Conservation (phyloP, 2,888 invertebrate species). For the Hecatera dysodea region DNA sequence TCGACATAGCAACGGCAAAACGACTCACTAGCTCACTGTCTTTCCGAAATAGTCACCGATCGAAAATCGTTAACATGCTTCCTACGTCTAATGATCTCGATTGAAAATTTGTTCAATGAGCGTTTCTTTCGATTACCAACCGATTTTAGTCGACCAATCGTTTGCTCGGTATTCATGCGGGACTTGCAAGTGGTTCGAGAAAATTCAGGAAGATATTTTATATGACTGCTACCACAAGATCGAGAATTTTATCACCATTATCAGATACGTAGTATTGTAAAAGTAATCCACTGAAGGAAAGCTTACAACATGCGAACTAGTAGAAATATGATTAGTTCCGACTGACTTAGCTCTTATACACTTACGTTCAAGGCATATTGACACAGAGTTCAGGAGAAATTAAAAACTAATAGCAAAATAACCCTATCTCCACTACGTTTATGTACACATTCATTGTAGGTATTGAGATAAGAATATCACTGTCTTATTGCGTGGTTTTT, state of each 20-base stretch:
- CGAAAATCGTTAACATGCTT: constrained; percentile 49
- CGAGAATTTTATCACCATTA: background rate
- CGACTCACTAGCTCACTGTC: constrained; percentile 14
- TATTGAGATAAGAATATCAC: no score
- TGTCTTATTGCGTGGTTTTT: no score
- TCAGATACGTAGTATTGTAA: background rate
- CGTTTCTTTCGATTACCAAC: constrained; percentile 44
- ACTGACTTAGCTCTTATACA: background rate
- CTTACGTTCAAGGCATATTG: no score
- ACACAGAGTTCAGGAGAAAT: no score
- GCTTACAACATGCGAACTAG: background rate
- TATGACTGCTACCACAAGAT: background rate
- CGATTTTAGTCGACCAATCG: constrained; percentile 36
- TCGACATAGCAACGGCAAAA: constrained; percentile 11
- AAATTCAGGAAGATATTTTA: constrained; percentile 24
- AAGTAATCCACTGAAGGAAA: background rate
- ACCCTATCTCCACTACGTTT: no score
- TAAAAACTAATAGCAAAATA: no score
- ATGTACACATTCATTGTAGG: no score
- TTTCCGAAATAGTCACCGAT: constrained; percentile 39
- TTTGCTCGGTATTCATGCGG: constrained; percentile 36
- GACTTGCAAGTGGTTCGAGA: constrained; percentile 4
- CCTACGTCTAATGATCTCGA: constrained; percentile 29
- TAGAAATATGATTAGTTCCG: no score
- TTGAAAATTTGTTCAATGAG: constrained; percentile 49